Evolutionary conservation across 2,797 vertebrate species (phyloP), one percentile per base, ranked within the genome.

Genomic region (Microctenopoma lineatum): DNA sequence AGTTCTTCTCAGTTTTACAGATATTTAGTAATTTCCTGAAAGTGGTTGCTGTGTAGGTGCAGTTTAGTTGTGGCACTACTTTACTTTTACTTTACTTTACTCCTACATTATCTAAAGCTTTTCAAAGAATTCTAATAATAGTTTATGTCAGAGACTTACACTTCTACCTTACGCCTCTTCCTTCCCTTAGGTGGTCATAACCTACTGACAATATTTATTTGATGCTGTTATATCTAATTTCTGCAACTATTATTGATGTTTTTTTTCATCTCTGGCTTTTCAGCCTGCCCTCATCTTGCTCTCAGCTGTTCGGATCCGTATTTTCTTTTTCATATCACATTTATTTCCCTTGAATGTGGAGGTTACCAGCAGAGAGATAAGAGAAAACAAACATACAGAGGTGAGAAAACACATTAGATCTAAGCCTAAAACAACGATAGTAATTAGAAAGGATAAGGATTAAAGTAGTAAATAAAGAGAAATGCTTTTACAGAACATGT

Each of bases 231-330:
- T 25, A 47, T 72, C 21, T 64, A 0, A 38, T 69, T 67, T 56
- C 12, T 48, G 50, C 48, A 45, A 36, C 65, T 50, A 26, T 44
- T 63, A 65, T 57, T 8, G 32, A 18, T 45, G 67, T 21, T 42
- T 53, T 45, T 65, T 67, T 67, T 36, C 14, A 12, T 42, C 51
- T 60, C 42, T 42, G 5, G 12, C 56, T 63, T 79, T 64, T 72
- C 63, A 61, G 70, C 55, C 41, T 29, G 15, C 16, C n/a, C 60
- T 73, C 45, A 44, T 32, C 44, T 21, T 41, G 29, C 64, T 70
- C 67, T n/a, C 58, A 74, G 48, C 61, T 47, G 39, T 21, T 51
- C 42, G 26, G 12, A 27, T 50, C 16, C 46, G 42, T 3, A 7
- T 46, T 75, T 47, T 50, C 26, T 36, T 21, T 3, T 14, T 44